Evolutionary conservation across 2,113 vertebrate genomes (phyloP).

Genomic region (Morphnarchus princeps): DNA sequence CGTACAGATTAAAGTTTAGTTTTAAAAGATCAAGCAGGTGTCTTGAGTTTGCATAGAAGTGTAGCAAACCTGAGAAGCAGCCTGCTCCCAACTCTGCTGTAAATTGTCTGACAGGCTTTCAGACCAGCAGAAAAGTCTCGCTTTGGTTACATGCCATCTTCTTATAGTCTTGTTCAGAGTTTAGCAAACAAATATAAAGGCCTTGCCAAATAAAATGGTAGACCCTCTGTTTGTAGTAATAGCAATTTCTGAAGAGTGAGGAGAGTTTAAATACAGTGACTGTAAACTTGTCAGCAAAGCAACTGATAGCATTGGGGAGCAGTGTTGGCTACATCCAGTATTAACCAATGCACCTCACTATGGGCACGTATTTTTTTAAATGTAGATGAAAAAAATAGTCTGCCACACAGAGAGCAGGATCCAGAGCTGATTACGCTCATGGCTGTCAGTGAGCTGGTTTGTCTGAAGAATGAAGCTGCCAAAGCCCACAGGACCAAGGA

Average conservation of each 20-base stretch:
- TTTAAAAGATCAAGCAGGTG: background rate
- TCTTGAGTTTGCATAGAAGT: background rate
- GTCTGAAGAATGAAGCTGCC: background rate
- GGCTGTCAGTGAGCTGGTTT: background rate
- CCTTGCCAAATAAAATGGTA: background rate
- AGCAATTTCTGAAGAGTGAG: background rate
- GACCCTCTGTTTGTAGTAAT: background rate
- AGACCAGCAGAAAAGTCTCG: background rate
- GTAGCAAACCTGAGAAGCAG: background rate
- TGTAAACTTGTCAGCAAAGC: background rate
- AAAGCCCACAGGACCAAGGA: background rate
- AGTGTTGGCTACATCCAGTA: accelerated
- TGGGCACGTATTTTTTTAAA: accelerated
- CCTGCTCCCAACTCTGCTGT: background rate
- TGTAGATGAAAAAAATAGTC: accelerated
- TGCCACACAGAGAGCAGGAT: background rate
- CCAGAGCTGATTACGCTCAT: background rate
- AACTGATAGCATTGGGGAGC: accelerated
- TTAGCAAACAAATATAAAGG: background rate
- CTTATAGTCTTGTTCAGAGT: background rate
- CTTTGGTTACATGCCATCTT: background rate
- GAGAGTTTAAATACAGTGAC: background rate
- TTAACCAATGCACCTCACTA: background rate
- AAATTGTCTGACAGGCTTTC: background rate
- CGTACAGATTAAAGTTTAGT: background rate